Evolutionary conservation across 1,140 invertebrate genomes (phyloP), one percentile per base, ranked within the genome.

Genomic region (Nasonia longicornis): DNA sequence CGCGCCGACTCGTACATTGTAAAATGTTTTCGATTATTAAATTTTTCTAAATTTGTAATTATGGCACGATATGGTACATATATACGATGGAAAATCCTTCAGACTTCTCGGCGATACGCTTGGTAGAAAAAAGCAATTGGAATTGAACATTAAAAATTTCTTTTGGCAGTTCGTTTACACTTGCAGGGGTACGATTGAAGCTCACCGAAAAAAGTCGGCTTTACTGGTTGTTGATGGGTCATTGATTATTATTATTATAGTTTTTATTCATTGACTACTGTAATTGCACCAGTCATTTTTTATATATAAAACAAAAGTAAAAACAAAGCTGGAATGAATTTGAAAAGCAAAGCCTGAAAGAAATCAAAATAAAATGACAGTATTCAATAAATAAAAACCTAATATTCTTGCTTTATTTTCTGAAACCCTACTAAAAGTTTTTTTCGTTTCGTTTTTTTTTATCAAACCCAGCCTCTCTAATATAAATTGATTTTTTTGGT

Each of bases 401-500:
- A 52, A 70, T 63, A 7, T 26, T 69, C 31, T 73, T 20, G 22
- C 26, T 75, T 58, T 45, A 52, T 64, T 67, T 70, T 16, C 2
- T 70, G 12, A 11, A 63, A 26, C 42, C 64, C 64, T 42, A 45
- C 22, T n/a, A 10, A 64, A 26, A 72, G 14, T 58, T 64, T 16
- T 38, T 7, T 31, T 73, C 31, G 11, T 71, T 52, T 70, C 0
- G 26, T 26, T 26, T 26, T 26, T 26, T 20, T 20, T 63, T 72
- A 29, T 26, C 20, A 45, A 38, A 35, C 11, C 38, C 74, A 77
- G 20, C 58, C 66, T 72, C 48, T 38, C 77, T 91, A 95, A 88
- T 95, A 95, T 42, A 97, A 92, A 90, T 96, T 96, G 84, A 98
- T 98, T 88, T 96, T 97, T 88, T 96, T 96, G 20, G 94, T 94